These are phyloP conservation scores for Dolomedes plantarius DNA, from an alignment of 2,888 invertebrate genomes.

Conservation along the genomic window DNA sequence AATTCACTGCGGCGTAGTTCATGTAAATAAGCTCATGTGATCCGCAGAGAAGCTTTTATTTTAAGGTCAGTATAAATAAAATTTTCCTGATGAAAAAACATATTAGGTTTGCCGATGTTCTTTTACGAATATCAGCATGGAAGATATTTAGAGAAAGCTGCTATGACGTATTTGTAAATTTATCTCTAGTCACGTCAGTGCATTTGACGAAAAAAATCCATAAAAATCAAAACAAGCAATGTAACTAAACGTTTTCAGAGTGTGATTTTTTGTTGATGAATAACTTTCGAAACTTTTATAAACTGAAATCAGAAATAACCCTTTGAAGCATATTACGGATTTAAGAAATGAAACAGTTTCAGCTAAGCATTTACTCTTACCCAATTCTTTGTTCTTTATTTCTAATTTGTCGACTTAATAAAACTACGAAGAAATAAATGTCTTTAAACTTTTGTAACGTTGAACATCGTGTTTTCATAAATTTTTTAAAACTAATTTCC, in stretches of 20 bases:
- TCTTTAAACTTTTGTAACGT: too few species aligned
- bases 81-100: background rate
- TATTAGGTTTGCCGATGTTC: background rate
- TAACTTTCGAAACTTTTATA: too few species aligned
- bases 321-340: too few species aligned
- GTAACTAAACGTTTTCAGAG: too few species aligned
- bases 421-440: too few species aligned
- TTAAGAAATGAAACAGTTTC: too few species aligned
- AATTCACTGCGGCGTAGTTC: background rate
- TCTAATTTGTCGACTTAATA: too few species aligned
- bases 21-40: slow-evolving; percentile 16
- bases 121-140: background rate
- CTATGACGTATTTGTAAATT: slow-evolving; percentile 1
- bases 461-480: too few species aligned
- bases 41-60: background rate
- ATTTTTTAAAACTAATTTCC: too few species aligned
- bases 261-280: background rate
- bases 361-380: too few species aligned
- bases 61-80: slow-evolving; percentile 10
- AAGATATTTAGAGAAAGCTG: background rate
- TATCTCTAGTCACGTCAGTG: background rate
- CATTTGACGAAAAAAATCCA: background rate
- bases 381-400: too few species aligned
- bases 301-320: too few species aligned
- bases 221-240: background rate